Percentiles rank a stretch among this genome's conserved stretches.
phyloP scores from a whole-genome alignment of 2,888 invertebrate genomes.

The Megastigmus dorsalis region DNA sequence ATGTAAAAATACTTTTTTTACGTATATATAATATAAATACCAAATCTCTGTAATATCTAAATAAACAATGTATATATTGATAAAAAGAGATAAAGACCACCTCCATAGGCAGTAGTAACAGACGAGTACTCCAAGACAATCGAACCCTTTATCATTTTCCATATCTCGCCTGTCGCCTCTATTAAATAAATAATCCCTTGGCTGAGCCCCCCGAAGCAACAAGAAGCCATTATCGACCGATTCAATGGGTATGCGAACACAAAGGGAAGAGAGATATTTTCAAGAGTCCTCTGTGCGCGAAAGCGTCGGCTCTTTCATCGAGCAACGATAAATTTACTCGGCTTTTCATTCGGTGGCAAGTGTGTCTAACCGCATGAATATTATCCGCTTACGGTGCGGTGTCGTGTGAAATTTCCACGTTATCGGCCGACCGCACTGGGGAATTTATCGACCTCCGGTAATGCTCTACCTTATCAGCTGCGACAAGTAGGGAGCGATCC shows the following conservation, averaged over 20 bases:
- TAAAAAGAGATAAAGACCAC: no score
- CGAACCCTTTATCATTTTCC: no score
- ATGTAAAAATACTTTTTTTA: no score
- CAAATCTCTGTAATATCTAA: no score
- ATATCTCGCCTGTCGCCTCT: no score
- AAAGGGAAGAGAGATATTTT: conserved; percentile 20
- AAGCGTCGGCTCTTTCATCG: neutral
- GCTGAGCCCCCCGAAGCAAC: neutral
- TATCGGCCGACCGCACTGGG: conserved; percentile 11
- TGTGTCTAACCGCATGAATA: neutral
- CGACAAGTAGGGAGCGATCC: conserved; percentile 32
- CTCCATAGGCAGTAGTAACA: no score
- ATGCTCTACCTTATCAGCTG: conserved; percentile 43
- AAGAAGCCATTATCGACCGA: conserved; percentile 14
- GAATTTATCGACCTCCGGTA: conserved; percentile 30
- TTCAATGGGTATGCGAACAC: no score
- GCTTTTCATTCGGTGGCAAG: neutral
- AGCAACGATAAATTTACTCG: conserved; percentile 10
- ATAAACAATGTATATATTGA: no score
- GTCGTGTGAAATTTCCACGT: neutral
- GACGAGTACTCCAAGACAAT: no score
- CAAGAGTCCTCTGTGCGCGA: conserved; percentile 23
- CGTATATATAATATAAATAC: no score
- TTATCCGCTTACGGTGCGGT: conserved; percentile 1
- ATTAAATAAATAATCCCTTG: neutral